phyloP scores from a whole-genome alignment of 2,113 vertebrate species.

The Xenopus tropicalis region UCB_Xtro_10.0 CM004444.2:143362501-143363000 shows the following conservation, averaged over 20 bases:
- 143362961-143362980: background rate
- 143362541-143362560: no score
- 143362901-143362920: background rate
- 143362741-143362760: background rate
- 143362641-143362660: no score
- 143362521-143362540: no score
- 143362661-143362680: background rate
- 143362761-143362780: background rate
- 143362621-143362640: no score
- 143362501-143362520: no score
- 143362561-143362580: no score
- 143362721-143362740: background rate
- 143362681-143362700: no score
- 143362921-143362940: background rate
- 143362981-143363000: background rate
- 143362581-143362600: no score
- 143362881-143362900: constrained; percentile 11
- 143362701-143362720: no score
- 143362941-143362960: background rate
- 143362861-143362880: constrained; percentile 26
- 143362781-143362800: background rate
- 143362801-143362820: background rate
- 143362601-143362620: no score
- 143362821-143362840: constrained; percentile 12
- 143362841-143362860: constrained; percentile 3